phyloP scores from a whole-genome alignment of 2,113 vertebrate species.

The Plotosus lineatus region DNA sequence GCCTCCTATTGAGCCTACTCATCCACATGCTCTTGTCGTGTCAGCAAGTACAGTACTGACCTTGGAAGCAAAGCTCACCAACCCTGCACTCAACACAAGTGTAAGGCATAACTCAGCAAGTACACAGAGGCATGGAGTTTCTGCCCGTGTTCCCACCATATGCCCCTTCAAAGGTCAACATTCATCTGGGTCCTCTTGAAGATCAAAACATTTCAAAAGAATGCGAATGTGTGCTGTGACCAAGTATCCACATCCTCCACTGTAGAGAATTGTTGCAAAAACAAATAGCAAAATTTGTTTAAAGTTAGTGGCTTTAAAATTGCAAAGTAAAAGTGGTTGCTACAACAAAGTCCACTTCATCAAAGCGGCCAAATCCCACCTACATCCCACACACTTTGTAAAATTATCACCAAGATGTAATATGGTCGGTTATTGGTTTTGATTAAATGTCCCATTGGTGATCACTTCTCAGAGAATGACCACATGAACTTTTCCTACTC shows the following conservation, averaged over 20 bases:
- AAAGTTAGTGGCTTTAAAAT: background rate
- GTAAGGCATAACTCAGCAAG: slow-evolving; percentile 31
- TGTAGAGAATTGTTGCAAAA: background rate
- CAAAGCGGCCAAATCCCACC: background rate
- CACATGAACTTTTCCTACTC: background rate
- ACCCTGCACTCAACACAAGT: slow-evolving; percentile 28
- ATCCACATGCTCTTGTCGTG: slow-evolving; percentile 1
- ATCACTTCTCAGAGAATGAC: background rate
- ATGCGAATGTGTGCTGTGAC: background rate
- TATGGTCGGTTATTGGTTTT: background rate
- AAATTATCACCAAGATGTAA: background rate
- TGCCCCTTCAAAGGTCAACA: background rate
- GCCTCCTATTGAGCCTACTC: slow-evolving; percentile 18
- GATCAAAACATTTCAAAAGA: background rate
- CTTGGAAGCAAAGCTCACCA: slow-evolving; percentile 35
- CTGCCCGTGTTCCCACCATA: background rate
- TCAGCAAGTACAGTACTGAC: slow-evolving; percentile 35
- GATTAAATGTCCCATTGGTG: background rate
- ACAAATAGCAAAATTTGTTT: background rate
- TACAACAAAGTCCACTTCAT: background rate
- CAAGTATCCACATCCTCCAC: background rate
- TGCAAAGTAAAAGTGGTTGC: background rate
- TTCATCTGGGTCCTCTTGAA: background rate
- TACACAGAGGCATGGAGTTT: slow-evolving; percentile 5
- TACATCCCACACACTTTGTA: background rate